Base-by-base conservation (phyloP, 2,113 vertebrate species). In the Caretta caretta region DNA sequence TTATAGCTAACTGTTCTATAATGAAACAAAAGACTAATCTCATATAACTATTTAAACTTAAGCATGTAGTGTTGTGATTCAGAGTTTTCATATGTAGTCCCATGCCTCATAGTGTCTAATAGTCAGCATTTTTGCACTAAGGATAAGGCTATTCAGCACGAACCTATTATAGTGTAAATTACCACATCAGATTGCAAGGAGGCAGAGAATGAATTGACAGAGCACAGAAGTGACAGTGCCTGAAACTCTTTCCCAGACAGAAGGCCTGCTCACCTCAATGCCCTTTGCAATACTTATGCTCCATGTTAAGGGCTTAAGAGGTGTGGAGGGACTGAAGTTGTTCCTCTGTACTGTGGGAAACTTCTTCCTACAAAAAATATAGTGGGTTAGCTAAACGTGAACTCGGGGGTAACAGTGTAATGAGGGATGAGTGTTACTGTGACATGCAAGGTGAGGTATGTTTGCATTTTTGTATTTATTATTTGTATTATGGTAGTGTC, bases 81-180 rank as follows among this genome's bases (percentile, higher is more conserved):
- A 14, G 11, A 38, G 76, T 35, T 49, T 53, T 91, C 53, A 25
- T 3, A 0, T 11, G 4, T 29, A 83, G 49, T n/a, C 65, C 29
- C 49, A 12, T 27, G 0, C 46, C 19, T 2, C 29, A 35, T 11
- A 48, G 80, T 35, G 9, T 0, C 0, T 69, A 5, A 35, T 6
- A 11, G 81, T 87, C 65, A 90, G 57, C 35, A 57, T 19, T 87
- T 81, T 92, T 79, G 50, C 27, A 22, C 46, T 24, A 82, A 27
- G 12, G 14, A 42, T 86, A 22, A 56, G 48, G 54, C 83, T 31
- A 8, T 89, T 88, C 38, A 86, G 62, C 79, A 62, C 82, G 80
- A 62, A 27, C 42, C 87, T 83, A 0, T 56, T 54, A 80, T 50
- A 3, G 65, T 62, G 69, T 80, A 87, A 87, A 54, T 48, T 87